phyloP scores from a whole-genome alignment of 2,888 invertebrate species.

The Euplagia quadripunctaria region DNA sequence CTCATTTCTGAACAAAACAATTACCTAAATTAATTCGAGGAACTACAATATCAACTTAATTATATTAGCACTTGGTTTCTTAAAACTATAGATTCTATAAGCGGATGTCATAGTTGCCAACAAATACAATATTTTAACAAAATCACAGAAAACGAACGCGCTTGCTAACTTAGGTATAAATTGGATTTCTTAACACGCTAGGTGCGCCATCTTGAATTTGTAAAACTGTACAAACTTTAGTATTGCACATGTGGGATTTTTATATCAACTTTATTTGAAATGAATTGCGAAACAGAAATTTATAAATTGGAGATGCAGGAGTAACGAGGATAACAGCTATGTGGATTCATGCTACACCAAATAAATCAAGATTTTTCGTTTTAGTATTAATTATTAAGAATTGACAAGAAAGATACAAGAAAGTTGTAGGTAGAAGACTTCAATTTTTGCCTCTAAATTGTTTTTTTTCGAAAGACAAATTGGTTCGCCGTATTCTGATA shows the following conservation, averaged over 20 bases:
- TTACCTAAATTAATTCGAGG: no score
- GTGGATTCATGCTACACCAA: background rate
- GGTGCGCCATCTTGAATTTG: constrained; percentile 37
- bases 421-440: no score
- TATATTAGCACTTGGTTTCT: background rate
- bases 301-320: background rate
- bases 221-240: constrained; percentile 38
- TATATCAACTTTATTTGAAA: constrained; percentile 22
- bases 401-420: no score
- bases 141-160: constrained; percentile 34
- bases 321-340: background rate
- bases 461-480: no score
- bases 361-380: no score
- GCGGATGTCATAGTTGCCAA: constrained; percentile 3
- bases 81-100: background rate
- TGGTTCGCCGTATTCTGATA: no score
- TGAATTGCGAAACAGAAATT: background rate
- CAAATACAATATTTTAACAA: constrained; percentile 30
- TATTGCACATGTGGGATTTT: constrained; percentile 28
- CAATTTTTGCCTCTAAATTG: no score
- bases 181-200: constrained; percentile 34
- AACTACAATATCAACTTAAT: no score
- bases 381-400: no score
- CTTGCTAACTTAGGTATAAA: constrained; percentile 41
- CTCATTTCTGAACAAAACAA: no score